Conservation (phyloP, 2,888 invertebrate genomes). For the Orchestes rusci region DNA sequence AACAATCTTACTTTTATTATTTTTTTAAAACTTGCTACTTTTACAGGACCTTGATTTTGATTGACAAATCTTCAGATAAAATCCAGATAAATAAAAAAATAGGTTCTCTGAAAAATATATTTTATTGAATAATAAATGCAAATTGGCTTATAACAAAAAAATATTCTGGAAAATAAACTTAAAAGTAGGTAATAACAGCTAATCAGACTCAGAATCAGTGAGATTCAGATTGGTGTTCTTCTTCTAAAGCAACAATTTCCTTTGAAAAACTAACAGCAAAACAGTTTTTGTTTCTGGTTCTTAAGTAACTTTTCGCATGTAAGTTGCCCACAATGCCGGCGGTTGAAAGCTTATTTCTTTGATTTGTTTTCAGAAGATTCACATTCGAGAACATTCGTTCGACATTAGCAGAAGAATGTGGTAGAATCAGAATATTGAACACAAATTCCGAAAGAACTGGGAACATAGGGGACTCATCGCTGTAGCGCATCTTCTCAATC, state of each 20-base stretch:
- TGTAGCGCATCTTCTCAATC: slow-evolving; percentile 2
- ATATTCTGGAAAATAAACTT: background rate
- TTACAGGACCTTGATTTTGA: no score
- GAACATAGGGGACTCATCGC: slow-evolving; percentile 7
- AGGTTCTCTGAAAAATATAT: no score
- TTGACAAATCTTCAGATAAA: background rate
- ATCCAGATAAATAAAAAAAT: background rate
- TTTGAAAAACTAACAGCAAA: background rate
- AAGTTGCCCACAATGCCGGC: background rate
- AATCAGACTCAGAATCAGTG: no score
- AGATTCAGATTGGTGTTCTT: no score
- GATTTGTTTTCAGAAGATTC: slow-evolving; percentile 5
- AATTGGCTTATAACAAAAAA: slow-evolving; percentile 1
- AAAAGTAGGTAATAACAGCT: no score
- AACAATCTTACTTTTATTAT: background rate
- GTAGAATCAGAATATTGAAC: slow-evolving; percentile 5
- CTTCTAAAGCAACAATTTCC: no score
- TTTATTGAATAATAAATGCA: background rate
- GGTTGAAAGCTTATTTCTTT: slow-evolving; percentile 7
- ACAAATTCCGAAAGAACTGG: slow-evolving; percentile 6
- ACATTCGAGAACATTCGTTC: slow-evolving; percentile 8
- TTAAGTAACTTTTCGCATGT: background rate
- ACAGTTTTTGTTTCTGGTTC: background rate
- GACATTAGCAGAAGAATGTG: slow-evolving; percentile 11
- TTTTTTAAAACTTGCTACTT: no score